phyloP scores from a whole-genome alignment of 92 coral and sea anemone genomes.

The Porites divaricata region DNA sequence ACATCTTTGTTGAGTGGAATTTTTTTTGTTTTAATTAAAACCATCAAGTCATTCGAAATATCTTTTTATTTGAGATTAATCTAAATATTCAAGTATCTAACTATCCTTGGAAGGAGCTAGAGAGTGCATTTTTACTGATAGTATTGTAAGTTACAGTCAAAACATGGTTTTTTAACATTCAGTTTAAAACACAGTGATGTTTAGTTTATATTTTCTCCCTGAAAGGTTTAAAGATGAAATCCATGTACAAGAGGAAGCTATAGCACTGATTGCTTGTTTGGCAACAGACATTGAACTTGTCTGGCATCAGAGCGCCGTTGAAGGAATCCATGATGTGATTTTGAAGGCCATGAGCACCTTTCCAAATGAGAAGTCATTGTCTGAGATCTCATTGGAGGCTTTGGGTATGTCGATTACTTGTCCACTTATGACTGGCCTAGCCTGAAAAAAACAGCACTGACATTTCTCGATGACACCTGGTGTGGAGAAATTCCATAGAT shows the following conservation, averaged over 20 bases:
- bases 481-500: no score
- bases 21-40: no score
- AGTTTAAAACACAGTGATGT: not conserved
- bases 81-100: no score
- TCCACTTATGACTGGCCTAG: no score
- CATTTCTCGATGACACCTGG: no score
- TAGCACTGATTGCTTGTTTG: conserved; percentile 86
- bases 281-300: conserved; percentile 83
- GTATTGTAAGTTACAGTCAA: not conserved
- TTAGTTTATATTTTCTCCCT: not conserved
- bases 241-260: conserved; percentile 78
- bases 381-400: conserved; percentile 90
- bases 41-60: no score
- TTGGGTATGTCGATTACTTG: conserved; percentile 55
- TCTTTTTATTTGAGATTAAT: no score
- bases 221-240: conserved; percentile 47
- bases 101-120: no score
- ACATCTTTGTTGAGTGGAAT: no score
- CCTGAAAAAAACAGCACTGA: no score
- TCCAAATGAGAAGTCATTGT: conserved; percentile 41
- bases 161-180: not conserved
- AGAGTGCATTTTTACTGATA: not conserved
- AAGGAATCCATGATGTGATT: conserved; percentile 68
- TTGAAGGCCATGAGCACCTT: conserved; percentile 63
- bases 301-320: conserved; percentile 86